Evolutionary conservation across 2,797 vertebrate species (phyloP).

Genomic region (Sarcophilus harrisii): DNA sequence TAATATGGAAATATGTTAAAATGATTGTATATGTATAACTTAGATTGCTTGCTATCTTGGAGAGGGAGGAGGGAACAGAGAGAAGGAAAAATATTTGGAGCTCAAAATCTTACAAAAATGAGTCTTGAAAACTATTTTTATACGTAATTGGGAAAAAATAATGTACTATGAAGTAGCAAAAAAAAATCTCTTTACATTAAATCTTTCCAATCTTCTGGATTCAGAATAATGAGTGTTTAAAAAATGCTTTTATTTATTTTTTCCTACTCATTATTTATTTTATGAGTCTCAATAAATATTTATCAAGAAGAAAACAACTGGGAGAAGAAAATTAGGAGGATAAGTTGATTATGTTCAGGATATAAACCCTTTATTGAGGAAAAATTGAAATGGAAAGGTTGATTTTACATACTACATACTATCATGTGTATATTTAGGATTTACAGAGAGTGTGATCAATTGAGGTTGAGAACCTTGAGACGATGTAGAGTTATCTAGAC

Average conservation of each 20-base stretch:
- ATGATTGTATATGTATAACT: too few relatives aligned
- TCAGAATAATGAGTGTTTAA: too few relatives aligned
- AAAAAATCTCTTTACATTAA: neutral
- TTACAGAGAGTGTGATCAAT: neutral
- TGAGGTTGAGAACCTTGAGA: neutral
- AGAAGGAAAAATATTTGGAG: too few relatives aligned
- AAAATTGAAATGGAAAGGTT: conserved; percentile 15
- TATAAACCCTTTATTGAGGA: neutral
- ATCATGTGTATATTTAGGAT: neutral
- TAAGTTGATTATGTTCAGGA: neutral
- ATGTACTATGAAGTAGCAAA: neutral
- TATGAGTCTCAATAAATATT: conserved; percentile 21
- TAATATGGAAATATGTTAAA: too few relatives aligned
- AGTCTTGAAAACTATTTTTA: too few relatives aligned
- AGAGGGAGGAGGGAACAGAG: too few relatives aligned
- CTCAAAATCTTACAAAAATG: too few relatives aligned
- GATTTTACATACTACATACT: neutral
- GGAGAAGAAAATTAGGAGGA: conserved; percentile 22
- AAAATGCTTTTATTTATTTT: neutral
- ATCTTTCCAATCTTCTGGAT: too few relatives aligned
- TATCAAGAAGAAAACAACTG: conserved; percentile 6
- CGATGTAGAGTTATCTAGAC: neutral
- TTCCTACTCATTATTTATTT: neutral
- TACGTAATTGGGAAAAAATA: too few relatives aligned
- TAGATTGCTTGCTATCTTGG: too few relatives aligned